Evolutionary conservation across 2,113 vertebrate genomes (phyloP).

Genomic region (Kryptolebias marmoratus): DNA sequence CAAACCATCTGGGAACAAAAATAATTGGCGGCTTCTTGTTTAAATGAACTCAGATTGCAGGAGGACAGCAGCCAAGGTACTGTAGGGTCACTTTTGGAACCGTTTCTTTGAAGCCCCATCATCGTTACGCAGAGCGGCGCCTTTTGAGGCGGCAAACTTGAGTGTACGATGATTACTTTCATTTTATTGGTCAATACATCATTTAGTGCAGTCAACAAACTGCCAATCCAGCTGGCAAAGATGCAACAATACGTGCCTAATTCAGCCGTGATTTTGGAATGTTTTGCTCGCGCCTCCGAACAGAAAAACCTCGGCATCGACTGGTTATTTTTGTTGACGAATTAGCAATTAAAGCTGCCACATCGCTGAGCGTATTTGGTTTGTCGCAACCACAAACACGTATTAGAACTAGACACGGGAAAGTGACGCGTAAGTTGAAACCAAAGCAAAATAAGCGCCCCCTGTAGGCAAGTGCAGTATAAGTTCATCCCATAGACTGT

Average conservation of each 20-base stretch:
- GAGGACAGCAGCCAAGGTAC: background rate
- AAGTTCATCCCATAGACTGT: no score
- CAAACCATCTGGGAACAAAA: slow-evolving; percentile 18
- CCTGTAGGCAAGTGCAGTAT: no score
- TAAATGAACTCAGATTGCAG: slow-evolving; percentile 6
- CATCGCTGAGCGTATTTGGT: no score
- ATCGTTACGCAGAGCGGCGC: background rate
- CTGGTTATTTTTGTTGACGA: no score
- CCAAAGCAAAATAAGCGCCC: no score
- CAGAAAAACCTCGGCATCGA: no score
- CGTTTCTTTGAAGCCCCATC: slow-evolving; percentile 2
- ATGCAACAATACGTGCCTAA: background rate
- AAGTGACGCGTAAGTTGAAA: no score
- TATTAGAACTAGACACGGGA: no score
- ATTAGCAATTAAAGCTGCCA: no score
- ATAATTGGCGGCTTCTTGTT: slow-evolving; percentile 18
- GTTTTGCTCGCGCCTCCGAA: no score
- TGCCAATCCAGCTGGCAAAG: background rate
- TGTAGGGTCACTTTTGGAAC: background rate
- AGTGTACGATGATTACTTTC: background rate
- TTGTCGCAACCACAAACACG: no score
- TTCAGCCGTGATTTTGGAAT: no score
- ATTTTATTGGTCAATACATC: slow-evolving; percentile 20
- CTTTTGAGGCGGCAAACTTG: slow-evolving; percentile 4
- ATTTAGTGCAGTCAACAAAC: slow-evolving; percentile 5